Percentiles rank a stretch among this genome's conserved stretches.
Evolutionary conservation across 2,113 vertebrate species (phyloP).

Genomic region (Lepus europaeus): DNA sequence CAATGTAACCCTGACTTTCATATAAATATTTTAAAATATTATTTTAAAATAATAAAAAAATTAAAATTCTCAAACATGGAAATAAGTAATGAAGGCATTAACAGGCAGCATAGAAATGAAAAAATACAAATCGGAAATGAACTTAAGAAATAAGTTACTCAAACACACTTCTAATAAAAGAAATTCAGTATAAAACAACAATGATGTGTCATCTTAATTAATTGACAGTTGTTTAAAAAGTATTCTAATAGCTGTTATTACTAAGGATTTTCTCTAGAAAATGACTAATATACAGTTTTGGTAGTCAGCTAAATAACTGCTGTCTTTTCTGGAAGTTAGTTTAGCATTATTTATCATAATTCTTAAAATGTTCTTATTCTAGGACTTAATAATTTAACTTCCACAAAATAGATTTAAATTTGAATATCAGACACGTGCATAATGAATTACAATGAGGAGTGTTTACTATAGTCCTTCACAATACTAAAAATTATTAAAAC

Average conservation of each 20-base stretch:
- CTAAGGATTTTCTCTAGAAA: conserved; percentile 40
- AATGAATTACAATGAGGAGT: background rate
- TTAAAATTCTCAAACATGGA: background rate
- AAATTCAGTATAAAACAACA: conserved; percentile 10
- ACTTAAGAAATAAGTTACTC: conserved; percentile 8
- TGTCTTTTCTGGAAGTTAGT: conserved; percentile 58
- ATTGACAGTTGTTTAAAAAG: background rate
- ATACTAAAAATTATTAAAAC: conserved; percentile 53
- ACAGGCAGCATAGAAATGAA: background rate
- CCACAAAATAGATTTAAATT: conserved; percentile 51
- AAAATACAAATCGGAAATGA: conserved; percentile 25
- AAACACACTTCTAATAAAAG: background rate
- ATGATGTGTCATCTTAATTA: conserved; percentile 16
- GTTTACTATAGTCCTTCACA: conserved; percentile 62
- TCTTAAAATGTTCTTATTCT: background rate
- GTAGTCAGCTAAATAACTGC: conserved; percentile 22
- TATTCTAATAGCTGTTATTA: background rate
- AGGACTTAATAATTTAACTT: conserved; percentile 34
- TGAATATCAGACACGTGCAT: background rate
- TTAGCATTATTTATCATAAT: conserved; percentile 34
- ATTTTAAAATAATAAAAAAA: conserved; percentile 56
- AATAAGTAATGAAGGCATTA: background rate
- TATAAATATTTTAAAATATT: background rate
- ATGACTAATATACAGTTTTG: background rate
- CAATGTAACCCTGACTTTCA: too few relatives aligned